Conservation (phyloP, 2,797 vertebrate species). For the Rhinophrynus dorsalis region DNA sequence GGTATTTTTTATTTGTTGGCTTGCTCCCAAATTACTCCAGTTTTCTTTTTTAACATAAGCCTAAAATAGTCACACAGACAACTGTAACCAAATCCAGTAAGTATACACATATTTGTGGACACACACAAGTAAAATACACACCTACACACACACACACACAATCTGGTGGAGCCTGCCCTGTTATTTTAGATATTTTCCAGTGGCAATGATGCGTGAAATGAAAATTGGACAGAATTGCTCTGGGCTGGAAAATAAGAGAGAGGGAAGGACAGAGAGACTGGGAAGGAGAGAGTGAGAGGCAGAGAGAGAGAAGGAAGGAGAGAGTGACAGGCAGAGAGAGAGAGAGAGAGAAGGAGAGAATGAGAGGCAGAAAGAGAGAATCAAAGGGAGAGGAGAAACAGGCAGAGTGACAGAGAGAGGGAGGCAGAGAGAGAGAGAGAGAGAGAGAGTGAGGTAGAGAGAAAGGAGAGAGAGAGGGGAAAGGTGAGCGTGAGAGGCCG, state of each 20-base stretch:
- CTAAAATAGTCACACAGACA: too few relatives aligned
- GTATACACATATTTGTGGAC: neutral
- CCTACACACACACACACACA: neutral
- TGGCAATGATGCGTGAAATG: constrained; percentile 65
- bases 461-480: neutral
- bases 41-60: too few relatives aligned
- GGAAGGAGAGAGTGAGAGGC: neutral
- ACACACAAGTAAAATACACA: neutral
- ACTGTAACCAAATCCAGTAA: too few relatives aligned
- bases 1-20: too few relatives aligned
- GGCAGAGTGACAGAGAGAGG: neutral
- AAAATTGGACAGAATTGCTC: constrained; percentile 63
- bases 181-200: constrained; percentile 62
- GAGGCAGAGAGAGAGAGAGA: neutral
- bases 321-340: neutral
- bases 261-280: neutral
- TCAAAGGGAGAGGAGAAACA: neutral
- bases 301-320: neutral
- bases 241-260: constrained; percentile 55
- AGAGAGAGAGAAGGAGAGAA: neutral
- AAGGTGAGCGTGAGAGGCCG: neutral
- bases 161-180: constrained; percentile 50
- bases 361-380: neutral
- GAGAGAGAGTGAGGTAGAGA: too few relatives aligned
- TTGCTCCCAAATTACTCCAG: too few relatives aligned